Evolutionary conservation across 2,888 invertebrate species (phyloP), one percentile per base, ranked within the genome.

Genomic region (Tribolium freemani): DNA sequence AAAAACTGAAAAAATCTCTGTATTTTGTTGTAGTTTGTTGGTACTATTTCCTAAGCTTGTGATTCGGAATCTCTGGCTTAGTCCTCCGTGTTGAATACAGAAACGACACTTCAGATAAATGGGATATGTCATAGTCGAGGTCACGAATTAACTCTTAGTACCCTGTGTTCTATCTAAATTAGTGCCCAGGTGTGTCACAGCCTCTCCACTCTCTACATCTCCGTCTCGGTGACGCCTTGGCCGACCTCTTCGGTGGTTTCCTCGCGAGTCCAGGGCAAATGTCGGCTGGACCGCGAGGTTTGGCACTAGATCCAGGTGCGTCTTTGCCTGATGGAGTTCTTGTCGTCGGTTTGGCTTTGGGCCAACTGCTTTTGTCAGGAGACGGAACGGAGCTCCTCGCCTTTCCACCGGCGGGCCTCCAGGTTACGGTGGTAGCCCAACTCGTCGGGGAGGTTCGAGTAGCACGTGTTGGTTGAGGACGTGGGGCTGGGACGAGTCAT

Each of bases 261-360:
- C 78, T 80, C 79, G 83, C 83, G 83, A 74, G 78, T 81, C 80
- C 81, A 80, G 5, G 79, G 75, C 66, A 78, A 57, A 10, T 72
- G 76, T 69, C 77, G 51, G 38, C 68, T 76, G 77, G 80, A 79
- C 77, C 83, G 84, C 83, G 83, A 83, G 83, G 83, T 78, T 72
- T 81, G 81, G 77, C 81, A 82, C 83, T 83, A 84, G 71, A 84
- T 84, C 84, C 84, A 84, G 11, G 83, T 83, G 50, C 79, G 76
- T 51, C 83, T 69, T 71, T 84, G 83, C 11, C 80, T 73, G 3
- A 79, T 67, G 5, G 74, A 70, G 26, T 51, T 71, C 57, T 77
- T 75, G 44, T 77, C 78, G 20, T 74, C 69, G 10, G 79, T 78
- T 9, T 76, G 78, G 5, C 16, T 16, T 79, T 77, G 53, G 73